Conservation (phyloP, 1,140 invertebrate species). For the Carcinoscorpius rotundicauda region DNA sequence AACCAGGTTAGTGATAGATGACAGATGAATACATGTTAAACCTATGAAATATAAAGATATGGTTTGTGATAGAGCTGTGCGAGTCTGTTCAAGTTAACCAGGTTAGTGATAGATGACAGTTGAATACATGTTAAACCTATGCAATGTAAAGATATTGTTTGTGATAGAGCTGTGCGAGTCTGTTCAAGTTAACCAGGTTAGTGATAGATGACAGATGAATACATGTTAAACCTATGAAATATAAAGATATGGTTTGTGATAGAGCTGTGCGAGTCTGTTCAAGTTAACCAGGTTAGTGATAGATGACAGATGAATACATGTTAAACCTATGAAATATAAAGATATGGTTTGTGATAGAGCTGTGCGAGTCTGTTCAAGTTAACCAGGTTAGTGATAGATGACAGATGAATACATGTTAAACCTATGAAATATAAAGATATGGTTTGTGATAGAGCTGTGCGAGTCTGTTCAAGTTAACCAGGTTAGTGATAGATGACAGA, state of each 20-base stretch:
- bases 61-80: conserved; percentile 96
- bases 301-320: conserved; percentile 89
- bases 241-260: conserved; percentile 83
- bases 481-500: conserved; percentile 51
- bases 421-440: conserved; percentile 65
- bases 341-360: conserved; percentile 92
- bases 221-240: conserved; percentile 89
- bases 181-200: conserved; percentile 71
- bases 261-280: conserved; percentile 93
- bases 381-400: conserved; percentile 49
- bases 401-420: conserved; percentile 97
- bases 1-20: conserved; percentile 49
- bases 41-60: conserved; percentile 65
- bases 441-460: conserved; percentile 96
- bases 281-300: conserved; percentile 56
- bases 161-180: conserved; percentile 95
- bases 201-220: conserved; percentile 68
- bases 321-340: conserved; percentile 72
- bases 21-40: conserved; percentile 97
- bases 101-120: conserved; percentile 51
- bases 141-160: conserved; percentile 73
- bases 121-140: conserved; percentile 96
- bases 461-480: conserved; percentile 89
- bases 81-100: conserved; percentile 89
- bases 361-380: conserved; percentile 93